Evolutionary conservation across 2,113 vertebrate genomes (phyloP).

Genomic region (Phrynocephalus versicolor): DNA sequence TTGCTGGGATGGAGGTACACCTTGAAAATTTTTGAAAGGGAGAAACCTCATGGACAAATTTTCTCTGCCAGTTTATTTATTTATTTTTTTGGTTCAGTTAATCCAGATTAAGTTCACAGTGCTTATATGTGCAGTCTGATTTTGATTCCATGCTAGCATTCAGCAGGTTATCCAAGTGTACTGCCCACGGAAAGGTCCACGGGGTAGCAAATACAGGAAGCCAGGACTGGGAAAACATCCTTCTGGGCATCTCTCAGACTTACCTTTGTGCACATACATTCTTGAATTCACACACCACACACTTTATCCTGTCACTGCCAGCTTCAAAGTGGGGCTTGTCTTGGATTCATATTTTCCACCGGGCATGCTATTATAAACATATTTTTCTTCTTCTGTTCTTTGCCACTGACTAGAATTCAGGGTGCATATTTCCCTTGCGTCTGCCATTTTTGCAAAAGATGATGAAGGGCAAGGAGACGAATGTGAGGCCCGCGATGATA

Average conservation of each 20-base stretch:
- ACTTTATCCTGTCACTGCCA: slow-evolving; percentile 8
- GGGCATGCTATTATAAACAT: background rate
- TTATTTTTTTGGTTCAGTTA: too few species aligned
- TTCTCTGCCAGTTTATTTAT: too few species aligned
- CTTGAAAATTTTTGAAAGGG: too few species aligned
- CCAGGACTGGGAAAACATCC: too few species aligned
- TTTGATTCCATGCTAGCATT: background rate
- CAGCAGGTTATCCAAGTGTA: background rate
- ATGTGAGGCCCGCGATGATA: background rate
- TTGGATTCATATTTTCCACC: background rate
- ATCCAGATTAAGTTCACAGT: background rate
- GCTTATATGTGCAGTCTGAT: background rate
- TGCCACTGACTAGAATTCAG: background rate
- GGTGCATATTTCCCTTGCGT: background rate
- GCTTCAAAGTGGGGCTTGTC: background rate
- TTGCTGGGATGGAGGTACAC: too few species aligned
- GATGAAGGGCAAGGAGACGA: background rate
- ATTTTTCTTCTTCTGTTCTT: background rate
- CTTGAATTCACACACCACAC: too few species aligned
- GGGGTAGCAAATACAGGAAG: too few species aligned
- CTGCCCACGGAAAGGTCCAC: background rate
- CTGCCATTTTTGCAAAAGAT: slow-evolving; percentile 7
- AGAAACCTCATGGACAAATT: too few species aligned
- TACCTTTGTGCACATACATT: background rate
- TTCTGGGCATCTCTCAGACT: too few species aligned